Evolutionary conservation across 1,140 invertebrate species (phyloP).

Genomic region (Dinothrombium tinctorium): DNA sequence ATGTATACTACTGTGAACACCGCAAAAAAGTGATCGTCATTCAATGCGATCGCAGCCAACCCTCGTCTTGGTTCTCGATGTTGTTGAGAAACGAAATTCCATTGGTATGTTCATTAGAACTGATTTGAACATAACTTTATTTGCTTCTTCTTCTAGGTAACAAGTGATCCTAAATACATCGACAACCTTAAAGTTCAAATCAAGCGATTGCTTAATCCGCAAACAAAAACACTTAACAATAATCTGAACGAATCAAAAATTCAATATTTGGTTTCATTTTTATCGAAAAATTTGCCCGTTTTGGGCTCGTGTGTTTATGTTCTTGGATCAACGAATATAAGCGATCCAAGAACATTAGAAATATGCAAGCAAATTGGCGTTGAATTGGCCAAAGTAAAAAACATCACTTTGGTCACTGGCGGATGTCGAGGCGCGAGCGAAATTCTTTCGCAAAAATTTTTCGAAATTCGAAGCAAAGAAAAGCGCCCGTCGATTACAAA

Average conservation of each 20-base stretch:
- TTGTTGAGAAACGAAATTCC: constrained; percentile 15
- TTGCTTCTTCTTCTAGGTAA: neutral
- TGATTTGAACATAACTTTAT: too few species aligned
- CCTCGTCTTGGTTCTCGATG: constrained; percentile 14
- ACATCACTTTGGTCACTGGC: constrained; percentile 20
- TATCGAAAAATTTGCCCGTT: constrained; percentile 12
- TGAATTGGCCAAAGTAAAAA: constrained; percentile 18
- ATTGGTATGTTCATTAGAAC: constrained; percentile 11
- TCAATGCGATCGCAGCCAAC: constrained; percentile 17
- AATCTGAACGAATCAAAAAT: constrained; percentile 19
- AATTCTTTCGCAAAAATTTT: constrained; percentile 17
- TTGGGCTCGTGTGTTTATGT: constrained; percentile 20
- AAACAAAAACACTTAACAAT: constrained; percentile 15
- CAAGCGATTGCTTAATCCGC: constrained; percentile 17
- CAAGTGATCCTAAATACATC: neutral
- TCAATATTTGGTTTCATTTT: constrained; percentile 16
- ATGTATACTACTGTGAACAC: constrained; percentile 25
- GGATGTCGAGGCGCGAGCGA: constrained; percentile 21
- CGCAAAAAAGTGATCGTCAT: constrained; percentile 21
- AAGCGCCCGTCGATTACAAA: neutral
- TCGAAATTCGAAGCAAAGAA: constrained; percentile 12
- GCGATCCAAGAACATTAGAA: constrained; percentile 10
- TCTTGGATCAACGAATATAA: constrained; percentile 16
- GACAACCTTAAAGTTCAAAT: constrained; percentile 15
- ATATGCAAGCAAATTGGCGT: constrained; percentile 20